phyloP scores from a whole-genome alignment of 53 echinoderm and acorn worm species.

The Luidia sarsii region DNA sequence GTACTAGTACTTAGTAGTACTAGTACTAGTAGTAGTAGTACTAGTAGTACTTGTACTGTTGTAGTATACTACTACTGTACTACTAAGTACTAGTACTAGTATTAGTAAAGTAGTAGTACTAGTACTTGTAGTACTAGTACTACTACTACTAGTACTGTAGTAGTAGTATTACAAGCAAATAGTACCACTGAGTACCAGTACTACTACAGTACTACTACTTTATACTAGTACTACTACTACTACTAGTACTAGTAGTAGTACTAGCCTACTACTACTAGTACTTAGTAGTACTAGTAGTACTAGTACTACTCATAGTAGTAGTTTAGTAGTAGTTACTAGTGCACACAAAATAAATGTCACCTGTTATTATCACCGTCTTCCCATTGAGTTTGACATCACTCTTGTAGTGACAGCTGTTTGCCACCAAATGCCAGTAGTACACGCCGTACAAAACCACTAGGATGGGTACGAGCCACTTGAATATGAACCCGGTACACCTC shows the following conservation, averaged over 20 bases:
- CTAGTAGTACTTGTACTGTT: too few relatives aligned
- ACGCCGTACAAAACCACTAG: constrained; percentile 16
- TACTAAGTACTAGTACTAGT: constrained; percentile 63
- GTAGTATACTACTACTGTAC: constrained; percentile 46
- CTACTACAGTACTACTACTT: neutral
- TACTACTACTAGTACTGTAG: neutral
- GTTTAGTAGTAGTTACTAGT: too few relatives aligned
- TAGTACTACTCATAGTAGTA: too few relatives aligned
- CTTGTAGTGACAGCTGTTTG: constrained; percentile 45
- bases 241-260: neutral
- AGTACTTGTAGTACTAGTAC: constrained; percentile 18
- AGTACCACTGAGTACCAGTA: neutral
- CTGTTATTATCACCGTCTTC: constrained; percentile 86
- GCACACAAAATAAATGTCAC: too few relatives aligned
- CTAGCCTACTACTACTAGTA: too few relatives aligned
- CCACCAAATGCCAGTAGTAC: constrained; percentile 37
- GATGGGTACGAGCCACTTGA: constrained; percentile 8
- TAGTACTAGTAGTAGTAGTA: too few relatives aligned
- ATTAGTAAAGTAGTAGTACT: constrained; percentile 31
- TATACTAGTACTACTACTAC: neutral
- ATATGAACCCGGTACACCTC: too few relatives aligned
- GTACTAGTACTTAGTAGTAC: too few relatives aligned
- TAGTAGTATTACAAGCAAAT: neutral
- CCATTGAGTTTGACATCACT: constrained; percentile 62
- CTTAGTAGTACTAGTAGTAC: too few relatives aligned